Evolutionary conservation across 2,888 invertebrate genomes (phyloP), one percentile per base, ranked within the genome.

Genomic region (Heliconius ismenius): DNA sequence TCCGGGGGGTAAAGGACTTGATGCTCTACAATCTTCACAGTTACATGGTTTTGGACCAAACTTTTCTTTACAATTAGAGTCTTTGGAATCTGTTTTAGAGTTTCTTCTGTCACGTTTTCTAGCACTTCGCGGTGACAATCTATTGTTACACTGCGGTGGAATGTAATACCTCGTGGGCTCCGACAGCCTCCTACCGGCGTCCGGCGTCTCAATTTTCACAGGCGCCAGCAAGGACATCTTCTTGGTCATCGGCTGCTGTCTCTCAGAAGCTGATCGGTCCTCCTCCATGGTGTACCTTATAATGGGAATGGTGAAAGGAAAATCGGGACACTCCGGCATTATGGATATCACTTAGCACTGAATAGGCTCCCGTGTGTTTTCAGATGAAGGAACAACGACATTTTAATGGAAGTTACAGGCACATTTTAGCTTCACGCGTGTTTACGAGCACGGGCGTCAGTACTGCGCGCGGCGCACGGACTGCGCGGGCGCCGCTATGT

Each of bases 321-420:
- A 90, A 83, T 94, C 93, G 65, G 93, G 92, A 83, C 92, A 93
- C 92, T 93, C 94, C 73, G 94, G 94, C 94, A 94, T 94, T 86
- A 84, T 91, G 73, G 74, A 79, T 76, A 81, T 88, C 91, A 91
- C 90, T 90, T 84, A 86, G 88, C 88, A 82, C 78, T 82, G 77
- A 83, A 83, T 82, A 82, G 83, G 81, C 81, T 81, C 79, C 84
- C 83, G 74, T 83, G 82, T 78, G 83, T 81, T 78, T 83, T 83
- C 73, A 81, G 83, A 81, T 83, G 81, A 74, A 83, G 83, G 84
- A 83, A 82, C 84, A 88, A 85, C 86, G 84, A 85, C 90, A 91
- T 91, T 87, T 86, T 90, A 73, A 77, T 74, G 72, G 72, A 70
- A 63, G 69, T 74, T 78, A 77, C 73, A 73, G 77, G 76, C 70